A percentile compares a stretch with the other conserved stretches of the same genome.
Evolutionary conservation across 2,888 invertebrate genomes (phyloP).

Genomic region (Xestia rhomboidea): DNA sequence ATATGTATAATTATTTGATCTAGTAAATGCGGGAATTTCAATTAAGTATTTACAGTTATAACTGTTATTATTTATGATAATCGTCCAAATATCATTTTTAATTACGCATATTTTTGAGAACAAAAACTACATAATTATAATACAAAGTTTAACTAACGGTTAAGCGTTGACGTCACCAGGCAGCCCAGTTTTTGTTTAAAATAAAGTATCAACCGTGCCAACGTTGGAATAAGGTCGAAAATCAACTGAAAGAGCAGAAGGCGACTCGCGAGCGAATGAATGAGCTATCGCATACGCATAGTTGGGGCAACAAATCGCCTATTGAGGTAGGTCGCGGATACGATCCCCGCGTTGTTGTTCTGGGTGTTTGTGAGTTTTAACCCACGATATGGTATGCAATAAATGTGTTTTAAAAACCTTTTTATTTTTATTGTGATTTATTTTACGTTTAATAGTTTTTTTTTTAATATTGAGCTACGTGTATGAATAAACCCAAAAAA

Average conservation of each 20-base stretch:
- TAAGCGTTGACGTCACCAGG: background rate
- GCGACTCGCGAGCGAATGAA: background rate
- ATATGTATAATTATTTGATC: too few species aligned
- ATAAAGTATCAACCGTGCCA: background rate
- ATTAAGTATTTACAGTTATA: background rate
- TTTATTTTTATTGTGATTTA: background rate
- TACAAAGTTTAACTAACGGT: background rate
- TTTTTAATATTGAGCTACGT: too few species aligned
- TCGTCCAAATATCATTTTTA: background rate
- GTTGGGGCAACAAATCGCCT: background rate
- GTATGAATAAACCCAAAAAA: background rate
- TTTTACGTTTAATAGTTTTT: background rate
- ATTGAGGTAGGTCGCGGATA: background rate
- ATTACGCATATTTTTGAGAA: background rate
- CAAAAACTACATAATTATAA: too few species aligned
- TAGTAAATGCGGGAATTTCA: too few species aligned
- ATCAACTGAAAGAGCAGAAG: background rate
- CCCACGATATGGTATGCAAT: background rate
- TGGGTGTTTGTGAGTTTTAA: background rate
- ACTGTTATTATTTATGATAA: background rate
- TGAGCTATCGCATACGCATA: background rate
- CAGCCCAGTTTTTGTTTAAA: too few species aligned
- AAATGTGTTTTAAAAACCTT: background rate
- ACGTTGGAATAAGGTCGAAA: background rate
- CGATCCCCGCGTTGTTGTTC: background rate